These are phyloP conservation scores for Tretioscincus oriximinensis DNA, from an alignment of 2,113 vertebrate genomes.

Conservation along the genomic window DNA sequence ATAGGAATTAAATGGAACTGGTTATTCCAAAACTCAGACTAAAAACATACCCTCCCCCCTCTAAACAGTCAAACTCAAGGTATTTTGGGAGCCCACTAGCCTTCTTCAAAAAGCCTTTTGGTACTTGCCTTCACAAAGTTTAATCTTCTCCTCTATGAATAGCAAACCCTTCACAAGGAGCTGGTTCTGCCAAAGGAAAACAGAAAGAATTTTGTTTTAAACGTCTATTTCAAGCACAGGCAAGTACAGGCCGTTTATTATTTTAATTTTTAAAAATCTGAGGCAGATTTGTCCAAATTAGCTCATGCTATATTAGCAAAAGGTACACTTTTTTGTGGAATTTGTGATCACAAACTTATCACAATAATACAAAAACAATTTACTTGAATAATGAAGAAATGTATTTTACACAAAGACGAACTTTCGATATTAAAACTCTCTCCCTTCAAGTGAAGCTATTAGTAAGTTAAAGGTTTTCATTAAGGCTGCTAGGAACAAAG, in stretches of 20 bases:
- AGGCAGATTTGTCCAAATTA: neutral
- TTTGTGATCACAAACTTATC: neutral
- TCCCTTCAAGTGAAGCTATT: too few relatives aligned
- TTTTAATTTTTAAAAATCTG: neutral
- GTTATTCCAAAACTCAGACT: neutral
- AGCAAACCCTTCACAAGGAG: constrained; percentile 88
- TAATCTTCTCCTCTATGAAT: constrained; percentile 87
- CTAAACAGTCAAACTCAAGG: constrained; percentile 33
- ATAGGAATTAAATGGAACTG: constrained; percentile 2
- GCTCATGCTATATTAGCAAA: neutral
- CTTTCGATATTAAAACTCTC: too few relatives aligned
- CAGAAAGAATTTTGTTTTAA: constrained; percentile 52
- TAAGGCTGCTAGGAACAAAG: too few relatives aligned
- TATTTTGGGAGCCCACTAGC: neutral
- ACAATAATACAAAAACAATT: neutral
- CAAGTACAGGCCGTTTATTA: neutral
- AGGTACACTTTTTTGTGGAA: too few relatives aligned
- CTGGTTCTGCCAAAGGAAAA: constrained; percentile 85
- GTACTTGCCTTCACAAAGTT: constrained; percentile 81
- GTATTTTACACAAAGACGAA: too few relatives aligned
- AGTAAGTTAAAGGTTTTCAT: too few relatives aligned
- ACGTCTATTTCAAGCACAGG: constrained; percentile 15
- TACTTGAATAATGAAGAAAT: too few relatives aligned
- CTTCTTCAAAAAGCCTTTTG: constrained; percentile 20
- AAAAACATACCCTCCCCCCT: constrained; percentile 36